These are phyloP conservation scores for Synchiropus splendidus DNA, from an alignment of 2,113 vertebrate species.

Conservation along the genomic window DNA sequence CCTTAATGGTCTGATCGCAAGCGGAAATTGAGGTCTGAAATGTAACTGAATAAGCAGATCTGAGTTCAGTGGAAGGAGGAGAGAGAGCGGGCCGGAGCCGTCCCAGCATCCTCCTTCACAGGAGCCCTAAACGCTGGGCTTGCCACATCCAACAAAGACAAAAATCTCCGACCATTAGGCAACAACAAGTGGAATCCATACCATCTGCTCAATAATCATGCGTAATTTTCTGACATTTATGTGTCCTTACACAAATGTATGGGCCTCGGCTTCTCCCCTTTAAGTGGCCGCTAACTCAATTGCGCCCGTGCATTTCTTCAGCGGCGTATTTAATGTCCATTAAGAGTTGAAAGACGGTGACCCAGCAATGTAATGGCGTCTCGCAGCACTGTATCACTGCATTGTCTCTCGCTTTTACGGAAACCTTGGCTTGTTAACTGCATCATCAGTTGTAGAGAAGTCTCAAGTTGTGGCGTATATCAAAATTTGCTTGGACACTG, in stretches of 20 bases:
- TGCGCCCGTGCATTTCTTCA: conserved; percentile 53
- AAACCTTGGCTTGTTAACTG: conserved; percentile 38
- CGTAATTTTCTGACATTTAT: conserved; percentile 66
- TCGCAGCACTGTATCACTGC: conserved; percentile 16
- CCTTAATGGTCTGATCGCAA: conserved; percentile 45
- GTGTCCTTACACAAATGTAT: conserved; percentile 69
- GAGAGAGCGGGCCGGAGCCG: background rate
- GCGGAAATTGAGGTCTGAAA: conserved; percentile 48
- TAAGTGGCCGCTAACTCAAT: conserved; percentile 72
- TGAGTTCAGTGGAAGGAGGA: conserved; percentile 18
- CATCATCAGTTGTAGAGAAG: conserved; percentile 44
- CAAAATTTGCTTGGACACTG: no score
- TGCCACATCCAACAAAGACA: conserved; percentile 31
- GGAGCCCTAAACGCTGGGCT: conserved; percentile 32
- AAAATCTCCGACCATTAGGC: conserved; percentile 42
- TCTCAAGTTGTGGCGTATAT: no score
- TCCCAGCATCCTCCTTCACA: conserved; percentile 22
- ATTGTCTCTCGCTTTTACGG: conserved; percentile 3
- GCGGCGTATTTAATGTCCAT: conserved; percentile 64
- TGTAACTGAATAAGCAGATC: conserved; percentile 54
- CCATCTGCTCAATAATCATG: conserved; percentile 56
- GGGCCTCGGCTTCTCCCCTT: conserved; percentile 32
- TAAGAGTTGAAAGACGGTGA: conserved; percentile 53
- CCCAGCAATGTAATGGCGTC: conserved; percentile 46
- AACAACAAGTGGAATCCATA: conserved; percentile 57